Conservation (phyloP, 2,797 vertebrate genomes). For the Manis javanica region DNA sequence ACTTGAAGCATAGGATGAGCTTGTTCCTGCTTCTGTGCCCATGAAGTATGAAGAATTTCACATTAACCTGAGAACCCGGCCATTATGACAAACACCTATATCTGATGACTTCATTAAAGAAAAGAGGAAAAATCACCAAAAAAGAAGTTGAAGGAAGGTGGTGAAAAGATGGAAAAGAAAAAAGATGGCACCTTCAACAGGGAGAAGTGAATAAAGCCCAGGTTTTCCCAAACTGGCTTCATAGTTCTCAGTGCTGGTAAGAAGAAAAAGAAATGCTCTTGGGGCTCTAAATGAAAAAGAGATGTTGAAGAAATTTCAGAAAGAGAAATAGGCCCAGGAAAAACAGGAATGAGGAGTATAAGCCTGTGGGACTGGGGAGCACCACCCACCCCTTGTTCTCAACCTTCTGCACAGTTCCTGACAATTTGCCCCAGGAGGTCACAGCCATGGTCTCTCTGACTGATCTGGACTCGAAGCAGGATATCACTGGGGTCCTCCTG, state of each 20-base stretch:
- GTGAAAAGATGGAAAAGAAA: conserved; percentile 87
- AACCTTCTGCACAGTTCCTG: conserved; percentile 86
- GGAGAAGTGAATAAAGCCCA: conserved; percentile 83
- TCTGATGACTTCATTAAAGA: conserved; percentile 84
- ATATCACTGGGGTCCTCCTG: conserved; percentile 89
- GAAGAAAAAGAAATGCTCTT: conserved; percentile 86
- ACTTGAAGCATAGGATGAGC: conserved; percentile 92
- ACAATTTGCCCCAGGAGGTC: conserved; percentile 89
- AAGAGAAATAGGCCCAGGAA: conserved; percentile 88
- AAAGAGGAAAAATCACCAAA: conserved; percentile 87
- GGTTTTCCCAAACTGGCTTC: conserved; percentile 83
- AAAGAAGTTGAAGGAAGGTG: conserved; percentile 88
- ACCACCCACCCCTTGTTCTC: conserved; percentile 88
- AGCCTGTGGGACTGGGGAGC: conserved; percentile 76
- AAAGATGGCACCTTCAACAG: conserved; percentile 84
- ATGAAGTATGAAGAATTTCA: conserved; percentile 93
- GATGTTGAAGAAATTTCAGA: conserved; percentile 92
- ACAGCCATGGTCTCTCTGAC: conserved; percentile 87
- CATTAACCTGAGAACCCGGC: conserved; percentile 91
- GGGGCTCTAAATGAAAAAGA: conserved; percentile 88
- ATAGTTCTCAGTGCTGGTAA: conserved; percentile 83
- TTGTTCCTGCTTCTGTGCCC: conserved; percentile 91
- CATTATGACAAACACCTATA: conserved; percentile 90
- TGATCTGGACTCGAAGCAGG: conserved; percentile 90
- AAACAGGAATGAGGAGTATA: conserved; percentile 78